Conservation (phyloP, 35 echinoderm and acorn worm genomes). For the Patiria miniata region DNA sequence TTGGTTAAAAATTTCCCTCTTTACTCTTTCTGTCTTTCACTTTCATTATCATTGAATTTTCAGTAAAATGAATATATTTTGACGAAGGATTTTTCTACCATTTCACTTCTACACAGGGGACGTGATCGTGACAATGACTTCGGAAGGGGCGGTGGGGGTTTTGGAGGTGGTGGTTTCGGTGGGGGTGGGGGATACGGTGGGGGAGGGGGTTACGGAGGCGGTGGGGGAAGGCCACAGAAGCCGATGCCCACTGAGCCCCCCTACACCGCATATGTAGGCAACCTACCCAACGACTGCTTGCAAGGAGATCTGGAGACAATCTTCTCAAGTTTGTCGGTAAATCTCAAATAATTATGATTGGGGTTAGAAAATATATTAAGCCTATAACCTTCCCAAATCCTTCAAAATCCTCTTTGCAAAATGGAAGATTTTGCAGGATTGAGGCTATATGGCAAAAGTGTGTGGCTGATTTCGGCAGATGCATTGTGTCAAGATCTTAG, state of each 20-base stretch:
- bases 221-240: slow-evolving; percentile 46
- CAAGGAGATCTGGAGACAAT: slow-evolving; percentile 98
- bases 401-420: too few relatives aligned
- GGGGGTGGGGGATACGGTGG: slow-evolving; percentile 24
- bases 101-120: slow-evolving; percentile 5
- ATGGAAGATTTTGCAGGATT: too few relatives aligned
- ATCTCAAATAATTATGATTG: not conserved
- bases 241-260: slow-evolving; percentile 85
- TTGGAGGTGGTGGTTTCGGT: not conserved
- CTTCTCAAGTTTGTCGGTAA: slow-evolving; percentile 72
- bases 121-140: slow-evolving; percentile 20
- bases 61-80: too few relatives aligned
- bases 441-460: too few relatives aligned
- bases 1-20: too few relatives aligned
- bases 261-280: slow-evolving; percentile 94
- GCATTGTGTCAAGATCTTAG: too few relatives aligned
- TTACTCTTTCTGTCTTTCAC: too few relatives aligned
- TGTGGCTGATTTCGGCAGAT: too few relatives aligned
- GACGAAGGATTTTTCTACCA: too few relatives aligned
- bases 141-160: slow-evolving; percentile 9
- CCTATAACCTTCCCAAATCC: too few relatives aligned
- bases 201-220: slow-evolving; percentile 55
- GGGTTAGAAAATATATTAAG: not conserved
- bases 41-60: too few relatives aligned
- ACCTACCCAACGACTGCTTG: slow-evolving; percentile 81